Conservation (phyloP, 2,888 invertebrate genomes). For the Elegia similella region DNA sequence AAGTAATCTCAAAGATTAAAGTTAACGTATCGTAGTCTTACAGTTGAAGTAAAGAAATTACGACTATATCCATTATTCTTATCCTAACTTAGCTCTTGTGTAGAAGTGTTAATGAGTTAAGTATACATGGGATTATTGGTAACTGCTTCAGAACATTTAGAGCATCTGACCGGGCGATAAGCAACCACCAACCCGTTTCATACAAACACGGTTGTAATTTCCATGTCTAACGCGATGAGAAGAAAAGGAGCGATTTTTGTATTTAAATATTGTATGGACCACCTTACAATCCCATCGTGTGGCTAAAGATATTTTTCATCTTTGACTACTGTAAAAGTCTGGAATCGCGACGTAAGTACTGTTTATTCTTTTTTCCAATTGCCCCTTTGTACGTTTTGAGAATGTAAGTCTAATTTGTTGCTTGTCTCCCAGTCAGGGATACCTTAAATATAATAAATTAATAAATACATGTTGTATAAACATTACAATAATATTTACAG, state of each 20-base stretch:
- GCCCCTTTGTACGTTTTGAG: too few species aligned
- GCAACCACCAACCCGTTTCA: conserved; percentile 20
- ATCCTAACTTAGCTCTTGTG: conserved; percentile 4
- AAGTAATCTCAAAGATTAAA: background rate
- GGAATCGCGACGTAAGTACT: too few species aligned
- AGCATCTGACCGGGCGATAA: conserved; percentile 7
- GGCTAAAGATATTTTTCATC: too few species aligned
- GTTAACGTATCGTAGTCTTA: background rate
- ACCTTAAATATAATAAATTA: conserved; percentile 26
- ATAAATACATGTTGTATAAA: conserved; percentile 21
- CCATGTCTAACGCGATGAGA: too few species aligned
- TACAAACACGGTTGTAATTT: background rate
- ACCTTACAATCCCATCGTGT: too few species aligned
- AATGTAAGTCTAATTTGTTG: background rate
- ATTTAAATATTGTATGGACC: too few species aligned
- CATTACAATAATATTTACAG: conserved; percentile 32
- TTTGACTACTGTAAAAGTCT: too few species aligned
- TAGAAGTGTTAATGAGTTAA: background rate
- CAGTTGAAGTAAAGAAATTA: background rate
- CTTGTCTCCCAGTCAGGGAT: background rate
- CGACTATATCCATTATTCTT: background rate
- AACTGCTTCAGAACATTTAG: conserved; percentile 16
- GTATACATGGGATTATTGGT: conserved; percentile 16
- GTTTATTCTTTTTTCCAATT: too few species aligned
- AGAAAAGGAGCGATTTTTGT: too few species aligned